Conservation (phyloP, 2,888 invertebrate species). For the Rhyacophila evoluta region DNA sequence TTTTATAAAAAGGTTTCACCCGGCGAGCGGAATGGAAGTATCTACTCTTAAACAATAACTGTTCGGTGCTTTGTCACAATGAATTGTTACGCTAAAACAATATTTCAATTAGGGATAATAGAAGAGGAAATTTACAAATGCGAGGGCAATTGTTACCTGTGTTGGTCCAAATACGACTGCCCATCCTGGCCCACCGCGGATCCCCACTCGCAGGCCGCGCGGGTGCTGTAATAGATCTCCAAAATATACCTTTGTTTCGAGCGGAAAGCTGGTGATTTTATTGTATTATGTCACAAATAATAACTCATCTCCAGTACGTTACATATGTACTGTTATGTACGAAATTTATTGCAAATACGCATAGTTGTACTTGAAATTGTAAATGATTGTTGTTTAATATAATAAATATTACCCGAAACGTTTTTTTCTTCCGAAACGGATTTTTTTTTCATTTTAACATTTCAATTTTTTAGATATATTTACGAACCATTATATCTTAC, state of each 20-base stretch:
- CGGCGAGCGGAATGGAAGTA: constrained; percentile 44
- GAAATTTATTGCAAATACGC: too few species aligned
- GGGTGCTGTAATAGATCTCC: constrained; percentile 30
- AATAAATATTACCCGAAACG: too few species aligned
- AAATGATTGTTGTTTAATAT: too few species aligned
- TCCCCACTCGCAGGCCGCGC: neutral
- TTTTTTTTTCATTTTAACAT: too few species aligned
- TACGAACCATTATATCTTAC: too few species aligned
- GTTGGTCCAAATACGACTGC: constrained; percentile 47
- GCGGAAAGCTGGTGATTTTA: constrained; percentile 44
- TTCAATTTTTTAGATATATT: too few species aligned
- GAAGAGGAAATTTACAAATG: constrained; percentile 51
- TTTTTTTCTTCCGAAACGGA: too few species aligned
- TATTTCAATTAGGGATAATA: constrained; percentile 54
- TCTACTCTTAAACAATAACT: constrained; percentile 54
- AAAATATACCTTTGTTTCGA: constrained; percentile 37
- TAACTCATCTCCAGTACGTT: constrained; percentile 12
- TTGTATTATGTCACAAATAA: constrained; percentile 34
- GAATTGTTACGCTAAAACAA: constrained; percentile 54
- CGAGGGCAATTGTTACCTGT: constrained; percentile 45
- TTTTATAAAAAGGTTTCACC: constrained; percentile 49
- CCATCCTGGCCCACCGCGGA: constrained; percentile 19
- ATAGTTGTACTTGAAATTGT: too few species aligned
- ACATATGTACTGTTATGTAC: constrained; percentile 30
- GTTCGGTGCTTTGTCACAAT: constrained; percentile 52